Evolutionary conservation across 2,797 vertebrate species (phyloP).

Genomic region (Poecile montanus): DNA sequence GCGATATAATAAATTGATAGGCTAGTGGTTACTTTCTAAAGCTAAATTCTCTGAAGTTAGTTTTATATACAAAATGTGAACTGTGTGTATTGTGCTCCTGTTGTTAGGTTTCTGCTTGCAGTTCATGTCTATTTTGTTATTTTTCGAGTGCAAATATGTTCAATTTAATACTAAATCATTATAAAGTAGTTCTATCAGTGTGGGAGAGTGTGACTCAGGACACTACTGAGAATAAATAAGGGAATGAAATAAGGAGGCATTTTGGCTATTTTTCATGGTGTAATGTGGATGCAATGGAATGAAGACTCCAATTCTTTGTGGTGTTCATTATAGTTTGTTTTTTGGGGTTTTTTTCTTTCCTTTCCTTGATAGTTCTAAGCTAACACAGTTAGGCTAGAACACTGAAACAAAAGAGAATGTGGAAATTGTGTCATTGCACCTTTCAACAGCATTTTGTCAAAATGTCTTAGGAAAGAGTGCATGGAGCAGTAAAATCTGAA

Average conservation of each 20-base stretch:
- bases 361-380: not conserved
- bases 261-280: not conserved
- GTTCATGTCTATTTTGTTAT: not conserved
- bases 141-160: not conserved
- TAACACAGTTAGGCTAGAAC: not conserved
- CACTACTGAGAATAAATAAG: constrained; percentile 7
- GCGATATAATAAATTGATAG: not conserved
- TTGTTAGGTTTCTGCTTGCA: not conserved
- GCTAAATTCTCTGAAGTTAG: not conserved
- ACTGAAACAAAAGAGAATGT: not conserved
- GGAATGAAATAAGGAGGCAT: not conserved
- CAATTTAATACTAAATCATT: constrained; percentile 4
- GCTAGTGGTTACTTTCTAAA: not conserved
- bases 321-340: not conserved
- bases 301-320: not conserved
- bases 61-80: not conserved
- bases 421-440: not conserved
- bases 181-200: not conserved
- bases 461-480: not conserved
- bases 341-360: too few relatives aligned
- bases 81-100: not conserved
- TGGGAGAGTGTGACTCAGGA: not conserved
- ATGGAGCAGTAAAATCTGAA: not conserved
- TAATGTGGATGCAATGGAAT: not conserved
- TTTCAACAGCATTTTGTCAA: not conserved